Conservation (phyloP, 2,888 invertebrate species). For the Nomada flava region DNA sequence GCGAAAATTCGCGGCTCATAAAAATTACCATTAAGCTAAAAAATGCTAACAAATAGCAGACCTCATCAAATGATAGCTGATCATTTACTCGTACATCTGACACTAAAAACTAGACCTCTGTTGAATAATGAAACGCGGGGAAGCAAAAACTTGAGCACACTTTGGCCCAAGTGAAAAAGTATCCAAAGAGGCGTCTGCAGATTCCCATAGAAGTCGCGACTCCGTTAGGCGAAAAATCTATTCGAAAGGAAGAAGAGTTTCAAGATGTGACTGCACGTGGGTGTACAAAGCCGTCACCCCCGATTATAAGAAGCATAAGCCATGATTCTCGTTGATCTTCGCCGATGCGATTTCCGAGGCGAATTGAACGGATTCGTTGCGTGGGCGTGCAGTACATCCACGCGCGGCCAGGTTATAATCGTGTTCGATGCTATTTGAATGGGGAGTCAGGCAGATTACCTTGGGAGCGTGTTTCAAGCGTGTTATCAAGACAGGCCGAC, state of each 20-base stretch:
- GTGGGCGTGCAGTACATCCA: slow-evolving; percentile 54
- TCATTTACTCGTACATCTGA: too few relatives aligned
- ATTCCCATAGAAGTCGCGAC: neutral
- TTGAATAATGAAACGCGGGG: too few relatives aligned
- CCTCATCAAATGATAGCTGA: too few relatives aligned
- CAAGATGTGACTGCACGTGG: slow-evolving; percentile 17
- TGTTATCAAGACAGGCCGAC: slow-evolving; percentile 42
- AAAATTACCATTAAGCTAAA: too few relatives aligned
- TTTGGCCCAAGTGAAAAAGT: too few relatives aligned
- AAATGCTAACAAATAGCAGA: too few relatives aligned
- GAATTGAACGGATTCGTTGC: slow-evolving; percentile 25
- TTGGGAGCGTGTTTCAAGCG: slow-evolving; percentile 37
- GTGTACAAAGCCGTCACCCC: slow-evolving; percentile 7
- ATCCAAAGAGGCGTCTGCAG: too few relatives aligned
- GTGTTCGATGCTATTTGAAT: slow-evolving; percentile 35
- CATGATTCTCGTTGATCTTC: slow-evolving; percentile 34
- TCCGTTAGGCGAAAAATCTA: neutral
- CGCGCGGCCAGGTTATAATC: slow-evolving; percentile 45
- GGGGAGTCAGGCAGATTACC: slow-evolving; percentile 29
- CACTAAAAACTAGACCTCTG: too few relatives aligned
- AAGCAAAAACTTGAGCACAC: too few relatives aligned
- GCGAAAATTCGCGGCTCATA: too few relatives aligned
- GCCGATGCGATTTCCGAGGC: slow-evolving; percentile 10
- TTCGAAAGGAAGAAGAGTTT: neutral
- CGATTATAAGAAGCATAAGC: slow-evolving; percentile 17